Percentiles rank a stretch among this genome's conserved stretches.
These are phyloP conservation scores for Amiota mariae DNA, from an alignment of 2,888 invertebrate genomes.

Conservation along the genomic window DNA sequence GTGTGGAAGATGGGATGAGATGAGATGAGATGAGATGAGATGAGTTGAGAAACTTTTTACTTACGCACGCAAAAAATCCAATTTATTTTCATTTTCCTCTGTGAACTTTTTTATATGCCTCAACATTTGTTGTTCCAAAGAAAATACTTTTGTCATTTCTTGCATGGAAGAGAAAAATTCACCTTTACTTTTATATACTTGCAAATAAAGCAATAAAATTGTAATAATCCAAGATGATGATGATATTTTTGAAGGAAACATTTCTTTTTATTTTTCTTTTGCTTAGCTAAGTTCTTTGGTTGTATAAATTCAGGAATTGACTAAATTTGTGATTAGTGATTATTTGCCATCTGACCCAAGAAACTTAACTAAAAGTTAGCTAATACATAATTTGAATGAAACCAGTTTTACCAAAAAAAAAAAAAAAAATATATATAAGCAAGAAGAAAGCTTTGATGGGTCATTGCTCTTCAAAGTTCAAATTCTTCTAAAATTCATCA, in stretches of 20 bases:
- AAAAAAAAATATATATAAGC: background rate
- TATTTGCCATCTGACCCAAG: constrained; percentile 3
- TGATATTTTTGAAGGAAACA: background rate
- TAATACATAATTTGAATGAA: background rate
- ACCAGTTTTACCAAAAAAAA: background rate
- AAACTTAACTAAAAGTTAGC: background rate
- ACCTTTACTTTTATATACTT: constrained; percentile 20
- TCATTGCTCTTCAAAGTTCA: constrained; percentile 38
- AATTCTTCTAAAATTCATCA: constrained; percentile 17
- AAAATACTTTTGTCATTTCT: constrained; percentile 58
- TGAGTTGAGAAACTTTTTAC: constrained; percentile 39
- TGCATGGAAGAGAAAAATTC: constrained; percentile 65
- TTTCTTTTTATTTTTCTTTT: background rate
- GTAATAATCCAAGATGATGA: background rate
- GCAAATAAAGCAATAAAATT: background rate
- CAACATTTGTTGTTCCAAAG: constrained; percentile 58
- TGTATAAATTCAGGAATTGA: background rate
- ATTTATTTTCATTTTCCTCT: constrained; percentile 62
- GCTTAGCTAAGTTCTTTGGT: background rate
- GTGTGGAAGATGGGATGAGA: no score
- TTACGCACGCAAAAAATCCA: constrained; percentile 67
- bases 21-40: no score
- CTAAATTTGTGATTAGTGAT: background rate
- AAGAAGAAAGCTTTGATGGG: constrained; percentile 44
- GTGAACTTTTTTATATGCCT: constrained; percentile 61